Conservation (phyloP, 2,888 invertebrate genomes). For the Invenusta paracnida region DNA sequence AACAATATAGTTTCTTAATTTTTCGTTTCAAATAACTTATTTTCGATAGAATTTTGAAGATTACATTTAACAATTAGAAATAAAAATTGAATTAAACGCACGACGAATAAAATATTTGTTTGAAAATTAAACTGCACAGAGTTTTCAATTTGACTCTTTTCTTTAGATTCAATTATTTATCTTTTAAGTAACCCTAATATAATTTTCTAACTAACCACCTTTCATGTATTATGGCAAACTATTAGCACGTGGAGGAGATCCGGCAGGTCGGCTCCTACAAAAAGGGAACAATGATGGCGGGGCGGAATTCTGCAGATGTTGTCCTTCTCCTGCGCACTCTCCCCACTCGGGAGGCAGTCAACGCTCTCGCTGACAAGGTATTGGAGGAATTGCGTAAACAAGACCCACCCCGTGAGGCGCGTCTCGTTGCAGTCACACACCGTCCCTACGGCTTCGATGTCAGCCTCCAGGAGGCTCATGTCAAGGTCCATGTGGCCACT, state of each 20-base stretch:
- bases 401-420: constrained; percentile 60
- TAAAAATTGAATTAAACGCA: too few relatives aligned
- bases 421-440: constrained; percentile 36
- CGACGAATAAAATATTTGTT: too few relatives aligned
- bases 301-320: constrained; percentile 88
- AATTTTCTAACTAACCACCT: too few relatives aligned
- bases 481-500: constrained; percentile 84
- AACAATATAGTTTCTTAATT: too few relatives aligned
- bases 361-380: constrained; percentile 80
- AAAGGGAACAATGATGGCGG: constrained; percentile 92
- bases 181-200: too few relatives aligned
- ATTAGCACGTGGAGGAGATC: constrained; percentile 82
- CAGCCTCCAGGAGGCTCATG: constrained; percentile 70
- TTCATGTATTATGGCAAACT: too few relatives aligned
- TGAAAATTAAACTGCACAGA: too few relatives aligned
- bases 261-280: constrained; percentile 95
- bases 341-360: constrained; percentile 84
- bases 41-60: too few relatives aligned
- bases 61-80: too few relatives aligned
- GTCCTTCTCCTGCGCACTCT: constrained; percentile 91
- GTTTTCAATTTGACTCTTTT: too few relatives aligned
- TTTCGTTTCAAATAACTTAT: too few relatives aligned
- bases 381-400: constrained; percentile 75
- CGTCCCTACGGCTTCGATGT: constrained; percentile 40
- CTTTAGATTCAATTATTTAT: too few relatives aligned